Base-by-base conservation (phyloP, 2,113 vertebrate genomes). In the Galemys pyrenaicus region DNA sequence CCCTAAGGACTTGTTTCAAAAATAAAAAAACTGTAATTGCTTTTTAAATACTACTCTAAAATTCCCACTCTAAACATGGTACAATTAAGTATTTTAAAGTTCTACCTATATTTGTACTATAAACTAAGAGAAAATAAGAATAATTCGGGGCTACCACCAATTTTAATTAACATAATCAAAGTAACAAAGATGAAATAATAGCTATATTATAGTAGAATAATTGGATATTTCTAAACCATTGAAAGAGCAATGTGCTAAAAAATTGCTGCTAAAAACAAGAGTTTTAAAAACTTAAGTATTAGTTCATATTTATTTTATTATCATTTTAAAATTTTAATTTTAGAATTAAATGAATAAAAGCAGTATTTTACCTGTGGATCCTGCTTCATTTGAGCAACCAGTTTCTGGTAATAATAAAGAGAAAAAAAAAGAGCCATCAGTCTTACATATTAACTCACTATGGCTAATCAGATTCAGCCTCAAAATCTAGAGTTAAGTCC, bases 341-440 rank as follows among this genome's bases (percentile, higher is more conserved):
- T 86, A 97, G 93, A 62, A 32, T 32, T 92, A 95, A 90, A 91
- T 64, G 70, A 95, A 96, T 39, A 86, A 95, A 44, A 64, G 89
- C 35, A 84, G 9, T 71, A 93, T 96, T 95, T 98, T 99, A 99
- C 99, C 99, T 99, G 99, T 82, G 99, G 99, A 98, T 99, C 99
- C 98, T 99, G 99, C 97, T 99, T 99, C 99, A 99, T 99, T 98
- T 99, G 99, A 97, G 99, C 99, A 97, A 99, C 99, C 98, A 99
- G 97, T 99, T 99, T 99, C 99, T 99, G 98, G 85, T 82, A 96
- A 97, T 39, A 94, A 95, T n/a, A n/a, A n/a, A n/a, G n/a, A 97
- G 74, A 91, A 89, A 94, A 98, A 86, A 98, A 98, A 79, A 97
- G 30, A 97, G 39, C 37, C 9, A 93, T 97, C 70, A 97, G 92